Evolutionary conservation across 2,888 invertebrate species (phyloP).

Genomic region (Gibbula magus): DNA sequence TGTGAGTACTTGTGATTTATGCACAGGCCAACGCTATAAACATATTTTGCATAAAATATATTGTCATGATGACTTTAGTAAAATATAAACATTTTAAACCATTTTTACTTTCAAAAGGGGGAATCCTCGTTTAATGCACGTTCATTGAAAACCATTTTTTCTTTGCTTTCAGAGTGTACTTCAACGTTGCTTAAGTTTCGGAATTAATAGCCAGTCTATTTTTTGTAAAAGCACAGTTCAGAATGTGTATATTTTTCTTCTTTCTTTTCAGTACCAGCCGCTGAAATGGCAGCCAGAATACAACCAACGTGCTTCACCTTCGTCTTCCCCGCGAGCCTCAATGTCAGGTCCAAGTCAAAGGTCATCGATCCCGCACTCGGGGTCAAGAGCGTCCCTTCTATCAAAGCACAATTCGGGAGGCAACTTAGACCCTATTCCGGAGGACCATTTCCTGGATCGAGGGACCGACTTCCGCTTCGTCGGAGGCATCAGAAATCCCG

Average conservation of each 20-base stretch:
- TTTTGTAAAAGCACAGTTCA: background rate
- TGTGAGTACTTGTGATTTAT: too few species aligned
- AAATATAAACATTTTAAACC: too few species aligned
- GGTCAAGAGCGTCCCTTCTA: background rate
- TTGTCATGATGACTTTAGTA: too few species aligned
- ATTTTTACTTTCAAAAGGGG: too few species aligned
- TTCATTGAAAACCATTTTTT: too few species aligned
- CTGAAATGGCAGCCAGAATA: constrained; percentile 16
- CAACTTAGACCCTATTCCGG: background rate
- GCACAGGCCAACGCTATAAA: too few species aligned
- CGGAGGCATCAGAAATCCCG: background rate
- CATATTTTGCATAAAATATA: too few species aligned
- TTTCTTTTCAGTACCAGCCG: constrained; percentile 13
- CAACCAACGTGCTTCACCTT: background rate
- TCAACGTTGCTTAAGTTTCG: too few species aligned
- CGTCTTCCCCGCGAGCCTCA: background rate
- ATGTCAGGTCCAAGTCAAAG: background rate
- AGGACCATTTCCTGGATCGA: background rate
- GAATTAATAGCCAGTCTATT: too few species aligned
- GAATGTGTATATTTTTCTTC: background rate
- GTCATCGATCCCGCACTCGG: background rate
- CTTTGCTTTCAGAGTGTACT: too few species aligned
- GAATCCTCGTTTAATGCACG: too few species aligned
- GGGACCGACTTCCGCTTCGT: background rate
- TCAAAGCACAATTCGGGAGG: background rate